Evolutionary conservation across 1,140 invertebrate genomes (phyloP), one percentile per base, ranked within the genome.

Genomic region (Neodiprion lecontei): DNA sequence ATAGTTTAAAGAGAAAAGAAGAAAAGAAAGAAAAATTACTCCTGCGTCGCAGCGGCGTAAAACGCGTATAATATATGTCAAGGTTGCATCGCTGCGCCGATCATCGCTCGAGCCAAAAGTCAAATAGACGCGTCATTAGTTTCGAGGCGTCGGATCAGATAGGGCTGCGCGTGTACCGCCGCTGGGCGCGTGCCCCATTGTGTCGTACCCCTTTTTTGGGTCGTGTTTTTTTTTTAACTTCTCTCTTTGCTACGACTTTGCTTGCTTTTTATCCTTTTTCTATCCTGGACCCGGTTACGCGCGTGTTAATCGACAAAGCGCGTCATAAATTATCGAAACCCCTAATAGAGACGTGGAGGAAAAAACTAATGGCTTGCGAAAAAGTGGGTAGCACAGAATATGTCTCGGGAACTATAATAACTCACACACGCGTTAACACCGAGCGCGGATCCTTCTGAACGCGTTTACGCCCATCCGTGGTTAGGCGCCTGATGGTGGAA

Each of bases 301-400:
- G 84, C 85, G 85, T 82, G 86, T 84, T 88, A 88, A 88, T 88
- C 83, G 85, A 87, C 87, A 88, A 88, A 88, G 75, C 69, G 69
- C 83, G 83, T 84, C 83, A 88, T 88, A 88, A 88, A 88, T 88
- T 88, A 88, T 87, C 74, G 72, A 75, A 79, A 80, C 85, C 86
- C 28, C 86, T 87, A 88, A 88, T 88, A 86, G 86, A 88, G 84
- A 81, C 83, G 82, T 88, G 80, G 72, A 76, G 77, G 74, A 72
- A 69, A 50, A 53, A 50, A n/a, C 28, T 40, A 50, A 21, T 28
- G 48, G 9, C 21, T 61, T 47, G 47, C 49, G 14, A 40, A 76
- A 72, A 76, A 50, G 74, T 61, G 11, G 11, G 53, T 12, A 40
- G 53, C 11, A 61, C 5, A 17, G 53, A 61, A 61, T 61, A 17